phyloP scores from a whole-genome alignment of 1,140 invertebrate genomes.

The Monochamus saltuarius region DNA sequence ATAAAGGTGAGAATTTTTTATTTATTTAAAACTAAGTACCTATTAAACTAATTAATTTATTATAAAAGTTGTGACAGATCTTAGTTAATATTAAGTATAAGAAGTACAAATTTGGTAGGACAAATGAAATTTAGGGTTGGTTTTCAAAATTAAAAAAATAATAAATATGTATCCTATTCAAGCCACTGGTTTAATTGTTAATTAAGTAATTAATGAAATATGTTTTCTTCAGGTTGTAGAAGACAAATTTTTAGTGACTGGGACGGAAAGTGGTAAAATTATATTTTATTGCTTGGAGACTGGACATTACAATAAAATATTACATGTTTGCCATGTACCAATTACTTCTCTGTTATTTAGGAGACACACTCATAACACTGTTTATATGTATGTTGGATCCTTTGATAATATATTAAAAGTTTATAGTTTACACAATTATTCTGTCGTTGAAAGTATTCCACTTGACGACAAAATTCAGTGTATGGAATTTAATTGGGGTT shows the following conservation, averaged over 20 bases:
- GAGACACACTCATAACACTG: slow-evolving; percentile 5
- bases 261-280: slow-evolving; percentile 26
- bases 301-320: slow-evolving; percentile 8
- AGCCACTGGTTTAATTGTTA: no score
- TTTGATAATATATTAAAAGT: slow-evolving; percentile 16
- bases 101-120: no score
- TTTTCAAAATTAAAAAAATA: no score
- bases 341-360: slow-evolving; percentile 18
- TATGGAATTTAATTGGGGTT: slow-evolving; percentile 57
- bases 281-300: slow-evolving; percentile 16
- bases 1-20: slow-evolving; percentile 3
- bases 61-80: no score
- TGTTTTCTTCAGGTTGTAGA: slow-evolving; percentile 19
- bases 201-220: background rate
- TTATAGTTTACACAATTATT: slow-evolving; percentile 26
- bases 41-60: no score
- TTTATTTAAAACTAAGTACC: background rate
- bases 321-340: slow-evolving; percentile 20
- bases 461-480: slow-evolving; percentile 55
- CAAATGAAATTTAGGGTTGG: no score
- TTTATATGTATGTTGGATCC: slow-evolving; percentile 23
- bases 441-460: slow-evolving; percentile 17
- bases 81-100: no score
- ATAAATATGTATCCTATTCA: no score
- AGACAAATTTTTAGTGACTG: slow-evolving; percentile 16